These are phyloP conservation scores for Buceros bicornis DNA, from an alignment of 2,797 vertebrate genomes.

Conservation along the genomic window DNA sequence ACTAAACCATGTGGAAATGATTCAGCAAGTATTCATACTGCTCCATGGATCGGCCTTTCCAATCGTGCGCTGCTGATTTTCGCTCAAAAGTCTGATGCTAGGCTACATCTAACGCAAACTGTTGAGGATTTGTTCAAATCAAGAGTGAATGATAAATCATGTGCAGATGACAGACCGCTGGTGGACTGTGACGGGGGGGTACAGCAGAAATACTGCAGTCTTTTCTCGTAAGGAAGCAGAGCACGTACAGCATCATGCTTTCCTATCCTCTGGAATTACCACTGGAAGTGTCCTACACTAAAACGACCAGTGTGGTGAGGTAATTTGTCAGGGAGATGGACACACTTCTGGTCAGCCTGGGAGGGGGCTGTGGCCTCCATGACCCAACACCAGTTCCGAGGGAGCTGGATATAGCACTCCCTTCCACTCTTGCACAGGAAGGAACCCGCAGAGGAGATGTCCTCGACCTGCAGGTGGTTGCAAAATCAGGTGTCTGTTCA, in stretches of 20 bases:
- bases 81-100: not conserved
- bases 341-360: not conserved
- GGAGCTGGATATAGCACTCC: not conserved
- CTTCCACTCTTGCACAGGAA: too few species aligned
- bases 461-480: too few species aligned
- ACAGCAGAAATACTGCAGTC: not conserved
- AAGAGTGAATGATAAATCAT: not conserved
- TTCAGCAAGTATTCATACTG: not conserved
- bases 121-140: not conserved
- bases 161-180: not conserved
- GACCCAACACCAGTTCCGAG: not conserved
- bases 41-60: not conserved
- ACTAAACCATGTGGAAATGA: not conserved
- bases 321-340: not conserved
- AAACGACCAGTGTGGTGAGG: not conserved
- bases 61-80: not conserved
- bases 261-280: not conserved
- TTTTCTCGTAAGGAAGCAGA: not conserved
- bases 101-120: not conserved
- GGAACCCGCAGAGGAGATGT: too few species aligned
- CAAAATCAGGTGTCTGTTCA: not conserved
- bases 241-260: accelerated
- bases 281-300: not conserved
- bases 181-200: not conserved
- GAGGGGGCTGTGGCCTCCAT: not conserved